Conservation (phyloP, 2,888 invertebrate species). For the Cheiracanthium punctorium region DNA sequence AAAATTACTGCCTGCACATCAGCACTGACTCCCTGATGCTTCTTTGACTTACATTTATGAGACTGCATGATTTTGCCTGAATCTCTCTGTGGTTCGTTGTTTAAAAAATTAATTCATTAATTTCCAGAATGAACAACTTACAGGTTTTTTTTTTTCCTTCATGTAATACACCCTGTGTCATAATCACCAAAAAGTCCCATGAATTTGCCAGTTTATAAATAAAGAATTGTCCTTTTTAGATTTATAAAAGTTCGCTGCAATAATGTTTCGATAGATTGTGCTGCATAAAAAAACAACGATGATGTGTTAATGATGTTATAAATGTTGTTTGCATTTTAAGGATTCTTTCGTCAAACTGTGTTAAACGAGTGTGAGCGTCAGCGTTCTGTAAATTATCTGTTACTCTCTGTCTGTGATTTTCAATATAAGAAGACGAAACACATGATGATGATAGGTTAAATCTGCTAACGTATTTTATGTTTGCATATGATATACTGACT, state of each 20-base stretch:
- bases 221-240: not conserved
- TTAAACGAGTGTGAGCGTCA: constrained; percentile 43
- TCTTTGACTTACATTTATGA: not conserved
- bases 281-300: constrained; percentile 60
- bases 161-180: too few relatives aligned
- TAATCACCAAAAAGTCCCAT: too few relatives aligned
- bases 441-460: not conserved
- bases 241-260: constrained; percentile 35
- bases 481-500: too few relatives aligned
- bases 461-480: too few relatives aligned
- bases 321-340: constrained; percentile 58
- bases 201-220: not conserved
- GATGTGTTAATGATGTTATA: constrained; percentile 46
- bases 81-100: too few relatives aligned
- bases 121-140: too few relatives aligned
- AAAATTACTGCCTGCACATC: constrained; percentile 1
- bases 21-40: constrained; percentile 7
- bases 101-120: too few relatives aligned
- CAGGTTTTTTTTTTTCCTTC: too few relatives aligned
- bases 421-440: constrained; percentile 23
- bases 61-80: not conserved
- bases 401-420: constrained; percentile 53
- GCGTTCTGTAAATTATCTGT: constrained; percentile 54
- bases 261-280: constrained; percentile 47
- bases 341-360: constrained; percentile 42